These are phyloP conservation scores for Chitala chitala DNA, from an alignment of 2,113 vertebrate genomes.

Conservation along the genomic window DNA sequence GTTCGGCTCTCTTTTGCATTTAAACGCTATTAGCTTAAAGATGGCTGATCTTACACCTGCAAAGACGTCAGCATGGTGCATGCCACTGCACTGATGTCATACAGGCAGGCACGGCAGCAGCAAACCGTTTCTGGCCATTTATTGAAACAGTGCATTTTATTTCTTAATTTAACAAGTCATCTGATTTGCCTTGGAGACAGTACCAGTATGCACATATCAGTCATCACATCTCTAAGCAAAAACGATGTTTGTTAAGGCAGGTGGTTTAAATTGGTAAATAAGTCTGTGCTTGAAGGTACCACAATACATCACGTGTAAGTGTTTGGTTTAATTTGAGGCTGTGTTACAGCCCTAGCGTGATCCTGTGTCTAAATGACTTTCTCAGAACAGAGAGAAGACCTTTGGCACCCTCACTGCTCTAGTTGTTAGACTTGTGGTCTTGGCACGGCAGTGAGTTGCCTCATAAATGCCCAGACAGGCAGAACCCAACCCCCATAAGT, in stretches of 20 bases:
- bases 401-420: not conserved
- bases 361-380: not conserved
- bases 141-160: not conserved
- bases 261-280: too few species aligned
- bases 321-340: not conserved
- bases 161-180: not conserved
- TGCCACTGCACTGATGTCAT: slow-evolving; percentile 1
- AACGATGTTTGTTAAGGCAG: not conserved
- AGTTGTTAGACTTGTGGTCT: not conserved
- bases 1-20: not conserved
- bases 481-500: not conserved
- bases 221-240: not conserved
- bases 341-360: not conserved
- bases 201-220: not conserved
- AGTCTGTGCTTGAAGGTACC: too few species aligned
- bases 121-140: not conserved
- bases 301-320: not conserved
- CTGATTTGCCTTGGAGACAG: not conserved
- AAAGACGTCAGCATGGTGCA: not conserved
- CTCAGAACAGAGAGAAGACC: not conserved
- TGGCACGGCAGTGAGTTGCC: not conserved
- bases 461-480: not conserved
- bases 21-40: not conserved
- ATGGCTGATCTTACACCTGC: not conserved
- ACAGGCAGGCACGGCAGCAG: not conserved